These are phyloP conservation scores for Leptinotarsa undecemlineata DNA, from an alignment of 1,140 invertebrate genomes.

Conservation along the genomic window DNA sequence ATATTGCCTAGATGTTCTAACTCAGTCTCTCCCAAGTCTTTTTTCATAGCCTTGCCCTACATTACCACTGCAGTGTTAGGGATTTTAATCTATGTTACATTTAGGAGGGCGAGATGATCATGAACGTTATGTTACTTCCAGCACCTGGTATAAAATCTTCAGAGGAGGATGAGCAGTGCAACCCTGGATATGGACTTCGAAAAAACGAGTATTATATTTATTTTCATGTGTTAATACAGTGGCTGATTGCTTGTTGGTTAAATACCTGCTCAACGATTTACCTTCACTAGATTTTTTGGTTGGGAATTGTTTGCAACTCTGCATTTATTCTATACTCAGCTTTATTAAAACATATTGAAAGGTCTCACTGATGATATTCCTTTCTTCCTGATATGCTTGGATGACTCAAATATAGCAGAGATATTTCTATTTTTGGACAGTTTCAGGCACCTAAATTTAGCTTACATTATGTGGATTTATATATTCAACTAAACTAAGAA, in stretches of 20 bases:
- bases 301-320: slow-evolving; percentile 46
- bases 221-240: slow-evolving; percentile 53
- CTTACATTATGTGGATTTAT: no score
- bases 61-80: slow-evolving; percentile 49
- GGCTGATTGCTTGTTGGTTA: slow-evolving; percentile 52
- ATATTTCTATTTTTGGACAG: not conserved
- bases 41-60: slow-evolving; percentile 49
- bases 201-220: slow-evolving; percentile 49
- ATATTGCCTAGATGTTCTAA: slow-evolving; percentile 39
- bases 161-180: slow-evolving; percentile 41
- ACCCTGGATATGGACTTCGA: slow-evolving; percentile 43
- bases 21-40: slow-evolving; percentile 43
- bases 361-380: no score
- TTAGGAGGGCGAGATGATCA: slow-evolving; percentile 48
- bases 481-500: no score
- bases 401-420: not conserved
- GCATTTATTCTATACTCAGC: slow-evolving; percentile 35
- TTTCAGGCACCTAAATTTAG: no score
- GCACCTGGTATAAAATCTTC: slow-evolving; percentile 34
- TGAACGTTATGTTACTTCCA: slow-evolving; percentile 48
- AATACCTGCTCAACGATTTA: slow-evolving; percentile 52
- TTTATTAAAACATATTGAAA: slow-evolving; percentile 8
- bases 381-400: no score
- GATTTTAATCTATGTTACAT: slow-evolving; percentile 45
- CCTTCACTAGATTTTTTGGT: slow-evolving; percentile 52